phyloP scores from a whole-genome alignment of 2,888 invertebrate genomes.

The Schrankia costaestrigalis region DNA sequence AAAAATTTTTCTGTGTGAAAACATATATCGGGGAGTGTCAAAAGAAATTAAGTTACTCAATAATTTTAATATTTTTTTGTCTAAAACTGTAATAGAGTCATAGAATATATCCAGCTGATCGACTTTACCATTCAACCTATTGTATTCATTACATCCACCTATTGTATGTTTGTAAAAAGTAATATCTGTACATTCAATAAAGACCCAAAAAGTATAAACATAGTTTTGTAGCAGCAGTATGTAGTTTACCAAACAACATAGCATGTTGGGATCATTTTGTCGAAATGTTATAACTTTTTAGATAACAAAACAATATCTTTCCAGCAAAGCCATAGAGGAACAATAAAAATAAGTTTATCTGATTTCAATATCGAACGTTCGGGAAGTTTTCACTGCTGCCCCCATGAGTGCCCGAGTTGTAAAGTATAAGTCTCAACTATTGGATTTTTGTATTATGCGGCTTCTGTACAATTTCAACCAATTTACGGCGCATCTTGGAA shows the following conservation, averaged over 20 bases:
- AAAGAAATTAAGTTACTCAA: no score
- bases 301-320: constrained; percentile 2
- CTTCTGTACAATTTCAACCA: constrained; percentile 11
- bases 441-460: constrained; percentile 17
- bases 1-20: no score
- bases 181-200: no score
- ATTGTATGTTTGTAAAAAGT: no score
- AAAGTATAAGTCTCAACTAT: constrained; percentile 16
- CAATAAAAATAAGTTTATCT: constrained; percentile 4
- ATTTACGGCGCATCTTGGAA: no score
- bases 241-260: constrained; percentile 22
- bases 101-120: no score
- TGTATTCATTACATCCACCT: no score
- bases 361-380: constrained; percentile 3
- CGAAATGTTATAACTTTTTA: constrained; percentile 22
- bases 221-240: constrained; percentile 19
- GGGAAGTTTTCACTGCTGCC: constrained; percentile 6
- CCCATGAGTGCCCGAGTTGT: constrained; percentile 23
- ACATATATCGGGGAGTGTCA: no score
- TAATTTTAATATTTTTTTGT: no score
- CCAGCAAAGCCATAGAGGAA: constrained; percentile 3
- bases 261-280: constrained; percentile 31
- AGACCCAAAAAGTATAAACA: no score
- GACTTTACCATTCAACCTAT: no score
- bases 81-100: no score